Conservation (phyloP, 2,888 invertebrate genomes). For the Eristalinus aeneus region DNA sequence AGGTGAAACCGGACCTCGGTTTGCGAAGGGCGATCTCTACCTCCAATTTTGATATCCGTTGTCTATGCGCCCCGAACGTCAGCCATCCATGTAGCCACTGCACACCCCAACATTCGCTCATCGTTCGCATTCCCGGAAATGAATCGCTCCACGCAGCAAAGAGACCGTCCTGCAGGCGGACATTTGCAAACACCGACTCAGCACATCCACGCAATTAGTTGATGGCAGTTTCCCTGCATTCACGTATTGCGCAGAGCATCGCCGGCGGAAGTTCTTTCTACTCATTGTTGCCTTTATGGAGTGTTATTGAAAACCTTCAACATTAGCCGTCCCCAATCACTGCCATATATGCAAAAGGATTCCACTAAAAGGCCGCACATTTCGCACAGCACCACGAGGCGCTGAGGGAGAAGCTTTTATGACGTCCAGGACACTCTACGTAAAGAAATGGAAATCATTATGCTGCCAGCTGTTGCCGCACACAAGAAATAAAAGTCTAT, state of each 20-base stretch:
- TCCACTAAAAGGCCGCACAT: neutral
- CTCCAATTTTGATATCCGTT: slow-evolving; percentile 19
- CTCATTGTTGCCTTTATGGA: neutral
- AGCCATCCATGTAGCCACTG: neutral
- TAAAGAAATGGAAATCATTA: slow-evolving; percentile 25
- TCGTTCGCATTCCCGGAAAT: neutral
- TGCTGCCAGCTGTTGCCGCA: slow-evolving; percentile 10
- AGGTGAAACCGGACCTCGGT: slow-evolving; percentile 36
- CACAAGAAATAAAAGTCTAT: slow-evolving; percentile 11
- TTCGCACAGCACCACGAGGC: neutral
- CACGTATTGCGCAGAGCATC: no score
- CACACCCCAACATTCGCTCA: neutral
- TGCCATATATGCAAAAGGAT: neutral
- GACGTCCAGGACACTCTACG: neutral
- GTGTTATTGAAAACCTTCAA: slow-evolving; percentile 20
- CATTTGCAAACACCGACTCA: neutral
- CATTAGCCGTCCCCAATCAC: neutral
- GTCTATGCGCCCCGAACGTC: neutral
- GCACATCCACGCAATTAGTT: slow-evolving; percentile 19
- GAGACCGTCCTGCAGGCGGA: neutral
- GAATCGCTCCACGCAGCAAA: neutral
- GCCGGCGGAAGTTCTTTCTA: neutral
- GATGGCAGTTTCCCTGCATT: slow-evolving; percentile 2
- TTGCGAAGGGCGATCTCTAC: slow-evolving; percentile 50
- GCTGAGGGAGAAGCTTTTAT: neutral